Evolutionary conservation across 2,797 vertebrate genomes (phyloP).

Genomic region (Sorex maritimensis): DNA sequence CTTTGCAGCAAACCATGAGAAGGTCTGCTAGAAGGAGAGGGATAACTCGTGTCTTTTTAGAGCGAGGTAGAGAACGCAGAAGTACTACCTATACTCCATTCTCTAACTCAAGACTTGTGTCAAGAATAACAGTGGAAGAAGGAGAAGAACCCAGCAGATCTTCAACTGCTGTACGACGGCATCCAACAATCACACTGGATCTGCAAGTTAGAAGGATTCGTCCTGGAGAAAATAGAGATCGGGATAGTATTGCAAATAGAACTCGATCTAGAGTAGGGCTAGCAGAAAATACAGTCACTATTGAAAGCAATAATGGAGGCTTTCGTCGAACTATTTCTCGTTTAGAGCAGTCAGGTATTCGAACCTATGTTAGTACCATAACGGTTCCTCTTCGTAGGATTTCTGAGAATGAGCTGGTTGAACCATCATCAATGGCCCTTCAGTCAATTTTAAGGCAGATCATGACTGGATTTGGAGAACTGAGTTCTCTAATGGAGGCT

Average conservation of each 20-base stretch:
- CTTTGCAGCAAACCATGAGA: conserved; percentile 76
- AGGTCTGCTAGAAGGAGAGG: conserved; percentile 83
- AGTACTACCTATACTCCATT: conserved; percentile 85
- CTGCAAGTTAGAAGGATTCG: conserved; percentile 97
- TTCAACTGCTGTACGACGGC: conserved; percentile 90
- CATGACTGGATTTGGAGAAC: conserved; percentile 97
- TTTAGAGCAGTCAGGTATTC: conserved; percentile 95
- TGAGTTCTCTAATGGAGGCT: conserved; percentile 97
- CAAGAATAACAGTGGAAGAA: conserved; percentile 92
- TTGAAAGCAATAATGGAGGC: conserved; percentile 96
- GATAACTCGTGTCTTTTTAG: conserved; percentile 85
- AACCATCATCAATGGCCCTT: conserved; percentile 95
- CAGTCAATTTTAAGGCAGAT: conserved; percentile 97
- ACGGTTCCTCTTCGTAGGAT: conserved; percentile 96
- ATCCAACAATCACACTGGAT: conserved; percentile 96
- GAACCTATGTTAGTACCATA: conserved; percentile 97
- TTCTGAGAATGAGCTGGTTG: conserved; percentile 95
- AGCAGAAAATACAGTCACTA: conserved; percentile 95
- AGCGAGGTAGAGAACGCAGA: conserved; percentile 85
- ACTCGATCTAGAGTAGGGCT: conserved; percentile 95
- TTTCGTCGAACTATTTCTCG: conserved; percentile 96
- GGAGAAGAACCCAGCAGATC: conserved; percentile 90
- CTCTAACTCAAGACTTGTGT: conserved; percentile 88
- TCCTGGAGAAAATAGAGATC: conserved; percentile 96
- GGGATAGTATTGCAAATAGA: conserved; percentile 96